Evolutionary conservation across 2,113 vertebrate species (phyloP).

Genomic region (Lagopus leucura): DNA sequence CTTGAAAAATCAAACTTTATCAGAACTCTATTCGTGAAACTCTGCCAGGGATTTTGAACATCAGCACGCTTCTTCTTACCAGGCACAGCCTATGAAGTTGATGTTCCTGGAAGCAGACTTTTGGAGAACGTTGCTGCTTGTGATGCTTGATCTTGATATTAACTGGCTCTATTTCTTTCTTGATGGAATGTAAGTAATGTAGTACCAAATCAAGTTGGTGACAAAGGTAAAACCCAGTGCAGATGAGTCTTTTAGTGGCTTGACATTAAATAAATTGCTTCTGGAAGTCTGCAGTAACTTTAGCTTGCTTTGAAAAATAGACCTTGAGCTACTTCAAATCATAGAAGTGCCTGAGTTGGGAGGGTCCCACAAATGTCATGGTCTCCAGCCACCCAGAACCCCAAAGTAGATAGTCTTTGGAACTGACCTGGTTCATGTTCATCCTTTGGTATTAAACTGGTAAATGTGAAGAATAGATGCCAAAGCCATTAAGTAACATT

Average conservation of each 20-base stretch:
- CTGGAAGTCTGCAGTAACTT: fast-evolving
- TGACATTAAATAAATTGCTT: neutral
- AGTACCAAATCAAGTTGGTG: neutral
- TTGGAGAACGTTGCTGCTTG: neutral
- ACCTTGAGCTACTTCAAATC: neutral
- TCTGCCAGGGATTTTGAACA: neutral
- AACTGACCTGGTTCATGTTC: neutral
- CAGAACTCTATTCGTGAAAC: neutral
- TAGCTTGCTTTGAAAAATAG: neutral
- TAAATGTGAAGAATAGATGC: neutral
- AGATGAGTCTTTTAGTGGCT: neutral
- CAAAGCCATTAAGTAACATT: no score
- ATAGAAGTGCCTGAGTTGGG: neutral
- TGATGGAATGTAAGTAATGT: neutral
- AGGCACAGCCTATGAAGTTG: neutral
- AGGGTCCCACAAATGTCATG: neutral
- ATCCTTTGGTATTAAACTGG: neutral
- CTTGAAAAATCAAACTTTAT: neutral
- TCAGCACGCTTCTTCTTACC: fast-evolving
- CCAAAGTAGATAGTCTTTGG: neutral
- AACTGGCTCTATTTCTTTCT: neutral
- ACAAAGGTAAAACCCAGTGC: neutral
- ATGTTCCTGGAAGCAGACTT: neutral
- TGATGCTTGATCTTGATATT: neutral
- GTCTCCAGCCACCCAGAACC: neutral